Base-by-base conservation (phyloP, 1,140 invertebrate species). In the Drosophila pallidifrons region DNA sequence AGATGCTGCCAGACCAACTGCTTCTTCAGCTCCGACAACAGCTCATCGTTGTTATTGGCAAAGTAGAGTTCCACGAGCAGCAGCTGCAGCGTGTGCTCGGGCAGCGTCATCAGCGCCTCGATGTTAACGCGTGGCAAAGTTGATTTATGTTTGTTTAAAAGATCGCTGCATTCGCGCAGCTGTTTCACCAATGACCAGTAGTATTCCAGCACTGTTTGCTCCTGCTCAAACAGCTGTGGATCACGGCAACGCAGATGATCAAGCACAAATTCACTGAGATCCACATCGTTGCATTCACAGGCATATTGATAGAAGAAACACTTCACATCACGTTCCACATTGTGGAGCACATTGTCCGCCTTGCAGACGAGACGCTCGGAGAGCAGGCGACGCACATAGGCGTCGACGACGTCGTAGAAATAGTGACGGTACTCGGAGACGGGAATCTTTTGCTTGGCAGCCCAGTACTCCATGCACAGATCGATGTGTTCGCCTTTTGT, bases 401-500 rank as follows among this genome's bases (percentile, higher is more conserved):
- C 91, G 55, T 92, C 80, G 5, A 92, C 91, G 2, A 92, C 89
- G 49, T 92, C 89, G 20, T 91, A 79, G 54, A 92, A 92, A 28
- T 81, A 91, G 49, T 89, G 80, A 5, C 66, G 65, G 55, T 91
- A 90, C 60, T 92, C 91, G 0, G 61, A n/a, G 1, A 69, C 20
- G 4, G 90, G 58, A 6, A 91, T 77, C 43, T 89, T 82, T 0
- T 79, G 70, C 46, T 91, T 92, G n/a, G 65, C 58, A 4, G 91
- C 79, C 82, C 91, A 89, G 61, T 75, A 92, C 25, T 88, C 82
- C 64, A 92, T 66, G 61, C 88, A 92, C 1, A 91, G 70, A 13
- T 88, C 85, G 6, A 92, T 91, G 74, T 92, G 75, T 16, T 92
- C 91, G 11, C 92, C 92, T 57, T 92, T 92, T 43, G 92, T 92